Percentiles rank a stretch among this genome's conserved stretches.
phyloP scores from a whole-genome alignment of 2,113 vertebrate genomes.

The Neomonachus schauinslandi region DNA sequence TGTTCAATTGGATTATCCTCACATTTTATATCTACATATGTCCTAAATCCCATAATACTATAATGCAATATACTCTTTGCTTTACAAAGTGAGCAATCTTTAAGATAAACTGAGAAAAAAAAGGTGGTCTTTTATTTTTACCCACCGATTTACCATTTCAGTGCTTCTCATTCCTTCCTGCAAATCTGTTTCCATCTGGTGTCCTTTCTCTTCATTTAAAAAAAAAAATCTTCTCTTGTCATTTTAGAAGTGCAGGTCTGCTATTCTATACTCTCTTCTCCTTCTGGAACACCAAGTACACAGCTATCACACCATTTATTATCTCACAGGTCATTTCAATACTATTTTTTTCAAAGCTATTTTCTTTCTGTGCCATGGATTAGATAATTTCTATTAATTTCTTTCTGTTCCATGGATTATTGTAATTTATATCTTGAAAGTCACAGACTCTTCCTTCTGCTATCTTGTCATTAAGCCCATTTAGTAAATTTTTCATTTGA shows the following conservation, averaged over 20 bases:
- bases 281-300: neutral
- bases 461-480: neutral
- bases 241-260: neutral
- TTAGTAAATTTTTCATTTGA: neutral
- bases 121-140: neutral
- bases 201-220: neutral
- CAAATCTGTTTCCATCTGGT: neutral
- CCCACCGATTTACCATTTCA: neutral
- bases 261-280: neutral
- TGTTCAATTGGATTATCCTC: neutral
- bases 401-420: neutral
- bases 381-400: neutral
- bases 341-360: neutral
- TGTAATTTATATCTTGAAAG: neutral
- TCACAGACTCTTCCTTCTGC: neutral
- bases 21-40: neutral
- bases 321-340: neutral
- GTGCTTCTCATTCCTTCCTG: neutral
- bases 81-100: conserved; percentile 12
- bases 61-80: neutral
- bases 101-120: neutral
- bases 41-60: neutral
- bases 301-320: neutral
- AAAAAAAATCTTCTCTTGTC: neutral
- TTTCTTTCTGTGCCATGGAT: neutral